These are phyloP conservation scores for Periophthalmus modestus DNA, from an alignment of 2,113 vertebrate genomes.

Conservation along the genomic window DNA sequence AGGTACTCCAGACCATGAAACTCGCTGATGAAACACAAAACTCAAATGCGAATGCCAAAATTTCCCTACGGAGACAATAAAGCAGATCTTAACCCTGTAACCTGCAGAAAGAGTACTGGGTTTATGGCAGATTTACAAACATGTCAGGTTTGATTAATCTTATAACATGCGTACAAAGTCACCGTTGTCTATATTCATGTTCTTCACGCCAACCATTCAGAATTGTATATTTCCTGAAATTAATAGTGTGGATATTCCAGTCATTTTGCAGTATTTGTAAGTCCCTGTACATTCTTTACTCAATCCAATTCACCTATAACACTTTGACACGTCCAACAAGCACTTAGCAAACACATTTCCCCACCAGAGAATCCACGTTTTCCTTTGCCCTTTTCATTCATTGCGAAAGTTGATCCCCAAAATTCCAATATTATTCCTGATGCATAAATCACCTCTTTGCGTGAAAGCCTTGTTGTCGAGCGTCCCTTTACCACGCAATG, in stretches of 20 bases:
- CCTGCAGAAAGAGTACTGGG: not conserved
- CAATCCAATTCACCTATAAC: not conserved
- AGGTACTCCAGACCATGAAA: too few species aligned
- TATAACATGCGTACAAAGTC: not conserved
- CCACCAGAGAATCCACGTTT: slow-evolving; percentile 29
- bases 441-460: slow-evolving; percentile 33
- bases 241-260: not conserved
- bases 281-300: slow-evolving; percentile 1
- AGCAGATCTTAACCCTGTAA: not conserved
- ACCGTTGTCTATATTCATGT: not conserved
- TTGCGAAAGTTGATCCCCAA: slow-evolving; percentile 23
- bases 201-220: not conserved
- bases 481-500: slow-evolving; percentile 43
- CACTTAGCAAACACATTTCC: slow-evolving; percentile 33
- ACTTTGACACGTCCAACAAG: slow-evolving; percentile 46
- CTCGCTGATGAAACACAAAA: too few species aligned
- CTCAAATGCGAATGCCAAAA: too few species aligned
- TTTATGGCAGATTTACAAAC: not conserved
- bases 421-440: slow-evolving; percentile 24
- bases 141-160: not conserved
- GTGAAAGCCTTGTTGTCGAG: slow-evolving; percentile 46
- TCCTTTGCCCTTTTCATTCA: slow-evolving; percentile 22
- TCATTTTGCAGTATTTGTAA: not conserved
- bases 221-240: not conserved
- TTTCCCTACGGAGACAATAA: too few species aligned